Conservation (phyloP, 2,888 invertebrate genomes). For the Alsophila aescularia region DNA sequence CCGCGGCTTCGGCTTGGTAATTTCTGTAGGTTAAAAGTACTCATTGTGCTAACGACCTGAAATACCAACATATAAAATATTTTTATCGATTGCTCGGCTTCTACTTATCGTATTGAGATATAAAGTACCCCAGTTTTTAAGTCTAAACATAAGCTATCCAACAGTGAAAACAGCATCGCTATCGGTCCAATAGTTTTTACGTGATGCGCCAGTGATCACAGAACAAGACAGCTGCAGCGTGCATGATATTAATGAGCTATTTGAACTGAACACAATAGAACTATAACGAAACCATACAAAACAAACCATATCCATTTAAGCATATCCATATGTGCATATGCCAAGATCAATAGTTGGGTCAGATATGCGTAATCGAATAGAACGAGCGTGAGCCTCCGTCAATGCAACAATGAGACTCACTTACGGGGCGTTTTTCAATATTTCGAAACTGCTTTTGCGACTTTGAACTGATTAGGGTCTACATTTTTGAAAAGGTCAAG, state of each 20-base stretch:
- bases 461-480: slow-evolving; percentile 20
- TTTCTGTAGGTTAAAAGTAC: no score
- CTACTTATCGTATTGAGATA: no score
- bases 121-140: no score
- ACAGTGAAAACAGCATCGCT: slow-evolving; percentile 1
- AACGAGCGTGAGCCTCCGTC: slow-evolving; percentile 18
- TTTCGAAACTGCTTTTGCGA: slow-evolving; percentile 18
- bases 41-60: no score
- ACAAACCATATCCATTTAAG: slow-evolving; percentile 8
- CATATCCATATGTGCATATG: background rate
- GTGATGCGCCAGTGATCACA: slow-evolving; percentile 6
- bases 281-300: slow-evolving; percentile 17
- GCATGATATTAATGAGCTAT: slow-evolving; percentile 14
- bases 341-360: slow-evolving; percentile 38
- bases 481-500: slow-evolving; percentile 19
- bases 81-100: no score
- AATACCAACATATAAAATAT: no score
- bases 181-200: no score
- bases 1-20: no score
- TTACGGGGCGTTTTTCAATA: slow-evolving; percentile 7
- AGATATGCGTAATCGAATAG: slow-evolving; percentile 36
- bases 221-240: slow-evolving; percentile 10
- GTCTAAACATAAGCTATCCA: no score
- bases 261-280: slow-evolving; percentile 18
- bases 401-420: slow-evolving; percentile 21